Percentiles rank a stretch among this genome's conserved stretches.
Conservation (phyloP, 2,888 invertebrate genomes). For the Loripinus fragilis region DNA sequence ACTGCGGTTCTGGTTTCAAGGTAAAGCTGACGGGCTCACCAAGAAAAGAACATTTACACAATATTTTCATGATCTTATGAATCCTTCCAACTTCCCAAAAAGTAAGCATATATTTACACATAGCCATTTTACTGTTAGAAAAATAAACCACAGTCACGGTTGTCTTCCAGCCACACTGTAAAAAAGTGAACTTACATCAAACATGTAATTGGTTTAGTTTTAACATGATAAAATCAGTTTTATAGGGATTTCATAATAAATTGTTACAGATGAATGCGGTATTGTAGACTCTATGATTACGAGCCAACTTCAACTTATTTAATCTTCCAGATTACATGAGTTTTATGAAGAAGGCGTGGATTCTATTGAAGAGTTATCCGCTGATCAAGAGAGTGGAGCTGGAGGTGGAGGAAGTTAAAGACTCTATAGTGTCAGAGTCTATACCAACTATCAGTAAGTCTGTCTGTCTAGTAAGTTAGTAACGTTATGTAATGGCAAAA, state of each 20-base stretch:
- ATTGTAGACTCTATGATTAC: no score
- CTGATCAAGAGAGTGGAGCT: slow-evolving; percentile 74
- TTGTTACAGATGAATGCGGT: no score
- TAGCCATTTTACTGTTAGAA: no score
- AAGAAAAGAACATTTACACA: slow-evolving; percentile 76
- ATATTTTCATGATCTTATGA: slow-evolving; percentile 77
- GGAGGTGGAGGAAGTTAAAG: slow-evolving; percentile 69
- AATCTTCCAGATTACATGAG: slow-evolving; percentile 74
- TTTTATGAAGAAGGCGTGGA: slow-evolving; percentile 77
- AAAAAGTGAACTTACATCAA: no score
- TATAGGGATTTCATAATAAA: no score
- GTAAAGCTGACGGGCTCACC: slow-evolving; percentile 71
- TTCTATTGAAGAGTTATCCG: slow-evolving; percentile 70
- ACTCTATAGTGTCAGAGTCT: slow-evolving; percentile 59
- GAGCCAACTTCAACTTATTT: no score
- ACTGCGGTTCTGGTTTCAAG: slow-evolving; percentile 77
- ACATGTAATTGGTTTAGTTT: no score
- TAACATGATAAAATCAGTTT: no score
- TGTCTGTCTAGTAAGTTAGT: no score
- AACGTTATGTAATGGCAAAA: no score
- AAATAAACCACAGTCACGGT: no score
- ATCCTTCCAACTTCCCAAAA: slow-evolving; percentile 74
- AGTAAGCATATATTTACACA: slow-evolving; percentile 60
- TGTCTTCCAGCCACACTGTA: no score
- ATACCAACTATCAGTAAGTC: slow-evolving; percentile 69